These are phyloP conservation scores for Keiferia lycopersicella DNA, from an alignment of 2,888 invertebrate species.

Conservation along the genomic window DNA sequence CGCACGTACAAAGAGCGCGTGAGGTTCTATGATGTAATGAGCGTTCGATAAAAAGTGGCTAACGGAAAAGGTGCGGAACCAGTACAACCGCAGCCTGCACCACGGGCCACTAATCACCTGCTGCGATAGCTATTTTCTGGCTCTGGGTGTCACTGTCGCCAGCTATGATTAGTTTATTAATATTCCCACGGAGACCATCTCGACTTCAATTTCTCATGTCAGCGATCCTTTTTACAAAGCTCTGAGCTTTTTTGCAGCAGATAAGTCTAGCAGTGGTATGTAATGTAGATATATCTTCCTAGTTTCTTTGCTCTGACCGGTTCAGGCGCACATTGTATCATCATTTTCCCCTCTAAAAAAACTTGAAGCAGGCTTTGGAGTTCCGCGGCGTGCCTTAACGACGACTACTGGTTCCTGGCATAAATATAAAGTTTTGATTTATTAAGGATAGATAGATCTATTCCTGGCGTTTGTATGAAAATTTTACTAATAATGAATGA, in stretches of 20 bases:
- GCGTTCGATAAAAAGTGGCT: conserved; percentile 60
- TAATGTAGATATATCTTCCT: conserved; percentile 56
- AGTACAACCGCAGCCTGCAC: conserved; percentile 47
- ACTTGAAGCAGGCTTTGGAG: conserved; percentile 39
- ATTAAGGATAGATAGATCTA: not conserved
- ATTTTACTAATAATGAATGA: no score
- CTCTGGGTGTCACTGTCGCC: conserved; percentile 26
- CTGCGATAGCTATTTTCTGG: conserved; percentile 50
- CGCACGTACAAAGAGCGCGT: conserved; percentile 59
- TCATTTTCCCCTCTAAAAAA: conserved; percentile 58
- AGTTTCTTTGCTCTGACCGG: conserved; percentile 52
- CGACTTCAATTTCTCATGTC: conserved; percentile 58
- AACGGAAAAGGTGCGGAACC: conserved; percentile 71
- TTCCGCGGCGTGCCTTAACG: not conserved
- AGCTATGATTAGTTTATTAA: conserved; percentile 39
- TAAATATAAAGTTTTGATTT: not conserved
- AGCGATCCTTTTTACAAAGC: conserved; percentile 48
- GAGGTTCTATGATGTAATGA: conserved; percentile 67
- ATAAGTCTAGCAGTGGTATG: conserved; percentile 47
- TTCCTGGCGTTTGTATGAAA: not conserved
- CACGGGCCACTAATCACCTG: conserved; percentile 57
- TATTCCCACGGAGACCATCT: conserved; percentile 51
- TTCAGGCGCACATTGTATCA: conserved; percentile 57
- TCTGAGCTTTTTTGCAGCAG: conserved; percentile 51
- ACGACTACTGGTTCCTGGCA: not conserved